Conservation (phyloP, 2,797 vertebrate species). For the Gila robusta region DNA sequence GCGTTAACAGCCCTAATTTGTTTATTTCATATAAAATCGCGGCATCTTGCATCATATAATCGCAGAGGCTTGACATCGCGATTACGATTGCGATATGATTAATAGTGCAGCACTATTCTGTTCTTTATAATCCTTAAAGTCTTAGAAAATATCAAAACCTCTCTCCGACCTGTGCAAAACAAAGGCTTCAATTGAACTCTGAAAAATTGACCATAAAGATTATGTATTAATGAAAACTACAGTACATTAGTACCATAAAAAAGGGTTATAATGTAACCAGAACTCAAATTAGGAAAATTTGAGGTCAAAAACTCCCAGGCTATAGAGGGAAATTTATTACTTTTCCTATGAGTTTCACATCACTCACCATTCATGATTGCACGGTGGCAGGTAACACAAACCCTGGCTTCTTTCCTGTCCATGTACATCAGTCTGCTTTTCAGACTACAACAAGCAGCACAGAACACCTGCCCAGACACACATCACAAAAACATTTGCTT, state of each 20-base stretch:
- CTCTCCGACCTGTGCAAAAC: background rate
- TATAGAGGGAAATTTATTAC: background rate
- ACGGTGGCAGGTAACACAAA: constrained; percentile 95
- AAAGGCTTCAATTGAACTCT: background rate
- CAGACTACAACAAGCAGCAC: constrained; percentile 92
- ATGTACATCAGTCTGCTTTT: constrained; percentile 94
- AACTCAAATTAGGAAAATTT: background rate
- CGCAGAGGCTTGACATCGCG: too few species aligned
- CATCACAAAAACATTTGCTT: constrained; percentile 40
- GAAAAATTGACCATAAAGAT: background rate
- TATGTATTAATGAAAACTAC: background rate
- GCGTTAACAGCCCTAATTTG: too few species aligned
- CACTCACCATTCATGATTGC: constrained; percentile 91
- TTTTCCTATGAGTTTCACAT: background rate
- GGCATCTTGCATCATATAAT: too few species aligned
- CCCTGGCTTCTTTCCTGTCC: constrained; percentile 96
- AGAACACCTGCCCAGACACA: constrained; percentile 87
- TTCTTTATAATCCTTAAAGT: background rate
- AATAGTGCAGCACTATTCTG: too few species aligned
- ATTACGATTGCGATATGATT: too few species aligned
- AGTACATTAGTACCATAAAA: background rate
- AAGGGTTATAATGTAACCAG: background rate
- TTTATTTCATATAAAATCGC: too few species aligned
- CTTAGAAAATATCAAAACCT: background rate
- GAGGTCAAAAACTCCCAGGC: background rate